Conservation (phyloP, 2,113 vertebrate genomes). For the Octodon degus region DNA sequence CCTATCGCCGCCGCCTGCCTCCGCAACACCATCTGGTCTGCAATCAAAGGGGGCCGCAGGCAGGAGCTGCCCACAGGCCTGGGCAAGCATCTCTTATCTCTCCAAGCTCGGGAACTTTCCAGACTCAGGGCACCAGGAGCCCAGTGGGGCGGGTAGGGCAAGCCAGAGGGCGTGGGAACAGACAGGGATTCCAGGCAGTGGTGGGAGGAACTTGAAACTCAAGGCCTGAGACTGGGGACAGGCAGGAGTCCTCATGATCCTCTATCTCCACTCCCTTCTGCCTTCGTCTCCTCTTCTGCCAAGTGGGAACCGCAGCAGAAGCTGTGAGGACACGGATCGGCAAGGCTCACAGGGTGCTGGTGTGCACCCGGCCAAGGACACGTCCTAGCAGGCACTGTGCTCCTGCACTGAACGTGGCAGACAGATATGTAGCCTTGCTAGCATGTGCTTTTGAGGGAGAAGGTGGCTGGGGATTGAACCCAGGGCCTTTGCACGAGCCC, state of each 20-base stretch:
- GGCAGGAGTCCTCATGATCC: background rate
- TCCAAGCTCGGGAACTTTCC: conserved; percentile 72
- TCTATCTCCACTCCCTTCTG: background rate
- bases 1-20: background rate
- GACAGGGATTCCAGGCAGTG: background rate
- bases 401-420: background rate
- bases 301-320: background rate
- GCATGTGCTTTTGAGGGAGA: background rate
- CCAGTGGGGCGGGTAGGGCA: conserved; percentile 46
- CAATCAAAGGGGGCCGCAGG: conserved; percentile 46
- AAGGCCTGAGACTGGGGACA: background rate
- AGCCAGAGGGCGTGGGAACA: conserved; percentile 58
- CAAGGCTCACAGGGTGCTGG: rapidly evolving
- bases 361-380: background rate
- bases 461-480: background rate
- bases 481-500: background rate
- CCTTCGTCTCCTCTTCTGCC: background rate
- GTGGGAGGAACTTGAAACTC: background rate
- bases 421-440: rapidly evolving
- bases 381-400: background rate
- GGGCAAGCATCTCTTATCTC: conserved; percentile 71
- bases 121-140: conserved; percentile 49
- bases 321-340: background rate
- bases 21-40: conserved; percentile 50
- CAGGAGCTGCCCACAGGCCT: conserved; percentile 44